Conservation (phyloP, 35 echinoderm and acorn worm species). For the Amphiura filiformis region DNA sequence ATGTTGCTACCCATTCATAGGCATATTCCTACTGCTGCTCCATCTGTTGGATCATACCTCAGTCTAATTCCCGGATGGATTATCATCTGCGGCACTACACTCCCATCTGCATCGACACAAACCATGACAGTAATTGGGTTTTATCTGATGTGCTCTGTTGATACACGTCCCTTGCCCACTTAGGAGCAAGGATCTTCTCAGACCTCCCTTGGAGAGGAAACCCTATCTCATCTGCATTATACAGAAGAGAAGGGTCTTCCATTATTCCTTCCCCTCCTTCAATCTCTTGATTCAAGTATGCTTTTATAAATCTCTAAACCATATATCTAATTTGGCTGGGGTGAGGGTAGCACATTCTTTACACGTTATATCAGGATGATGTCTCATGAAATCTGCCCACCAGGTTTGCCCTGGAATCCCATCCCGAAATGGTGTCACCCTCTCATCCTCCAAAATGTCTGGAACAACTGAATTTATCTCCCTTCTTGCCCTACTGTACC, state of each 20-base stretch:
- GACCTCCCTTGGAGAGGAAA: background rate
- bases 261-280: background rate
- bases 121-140: background rate
- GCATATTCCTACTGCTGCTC: too few species aligned
- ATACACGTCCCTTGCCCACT: conserved; percentile 5
- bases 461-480: background rate
- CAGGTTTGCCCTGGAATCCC: background rate
- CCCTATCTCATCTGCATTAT: conserved; percentile 15
- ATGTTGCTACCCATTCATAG: too few species aligned
- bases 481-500: background rate
- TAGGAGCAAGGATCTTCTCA: conserved; percentile 1
- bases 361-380: background rate
- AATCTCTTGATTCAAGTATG: background rate
- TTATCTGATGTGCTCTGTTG: background rate
- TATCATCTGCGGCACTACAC: too few species aligned
- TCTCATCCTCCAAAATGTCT: background rate
- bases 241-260: background rate
- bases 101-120: too few species aligned
- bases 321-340: background rate
- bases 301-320: background rate
- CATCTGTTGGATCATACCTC: too few species aligned
- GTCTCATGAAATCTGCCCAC: background rate
- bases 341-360: background rate
- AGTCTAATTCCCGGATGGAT: too few species aligned
- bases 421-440: background rate